Evolutionary conservation across 2,113 vertebrate species (phyloP).

Genomic region (Hoplias malabaricus): DNA sequence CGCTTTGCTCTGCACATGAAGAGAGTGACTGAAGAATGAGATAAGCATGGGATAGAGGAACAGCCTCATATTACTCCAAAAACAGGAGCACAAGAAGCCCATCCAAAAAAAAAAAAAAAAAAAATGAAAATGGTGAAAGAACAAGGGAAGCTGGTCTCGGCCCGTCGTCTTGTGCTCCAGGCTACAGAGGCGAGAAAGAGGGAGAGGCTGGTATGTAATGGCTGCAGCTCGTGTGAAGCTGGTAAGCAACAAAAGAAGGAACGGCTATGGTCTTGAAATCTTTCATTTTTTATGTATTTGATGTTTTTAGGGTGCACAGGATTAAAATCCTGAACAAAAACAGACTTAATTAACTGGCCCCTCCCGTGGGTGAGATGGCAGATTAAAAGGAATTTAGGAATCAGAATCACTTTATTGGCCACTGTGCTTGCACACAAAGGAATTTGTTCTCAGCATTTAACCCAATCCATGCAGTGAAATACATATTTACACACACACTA

Average conservation of each 20-base stretch:
- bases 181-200: conserved; percentile 37
- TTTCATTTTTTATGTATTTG: too few species aligned
- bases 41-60: conserved; percentile 10
- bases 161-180: conserved; percentile 46
- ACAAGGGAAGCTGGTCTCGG: conserved; percentile 50
- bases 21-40: background rate
- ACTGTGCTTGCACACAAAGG: too few species aligned
- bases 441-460: too few species aligned
- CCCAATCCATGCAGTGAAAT: too few species aligned
- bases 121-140: conserved; percentile 51
- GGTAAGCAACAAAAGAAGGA: conserved; percentile 38
- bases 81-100: conserved; percentile 17
- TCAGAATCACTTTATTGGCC: too few species aligned
- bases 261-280: conserved; percentile 23
- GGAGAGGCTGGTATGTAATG: conserved; percentile 46
- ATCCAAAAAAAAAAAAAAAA: conserved; percentile 60
- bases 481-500: too few species aligned
- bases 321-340: conserved; percentile 37
- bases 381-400: conserved; percentile 4
- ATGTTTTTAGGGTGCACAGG: conserved; percentile 3
- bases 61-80: conserved; percentile 44
- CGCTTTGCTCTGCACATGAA: background rate
- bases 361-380: background rate
- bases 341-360: conserved; percentile 42
- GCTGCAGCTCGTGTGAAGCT: conserved; percentile 55